These are phyloP conservation scores for Drosophila macrospina DNA, from an alignment of 2,888 invertebrate species.

Conservation along the genomic window DNA sequence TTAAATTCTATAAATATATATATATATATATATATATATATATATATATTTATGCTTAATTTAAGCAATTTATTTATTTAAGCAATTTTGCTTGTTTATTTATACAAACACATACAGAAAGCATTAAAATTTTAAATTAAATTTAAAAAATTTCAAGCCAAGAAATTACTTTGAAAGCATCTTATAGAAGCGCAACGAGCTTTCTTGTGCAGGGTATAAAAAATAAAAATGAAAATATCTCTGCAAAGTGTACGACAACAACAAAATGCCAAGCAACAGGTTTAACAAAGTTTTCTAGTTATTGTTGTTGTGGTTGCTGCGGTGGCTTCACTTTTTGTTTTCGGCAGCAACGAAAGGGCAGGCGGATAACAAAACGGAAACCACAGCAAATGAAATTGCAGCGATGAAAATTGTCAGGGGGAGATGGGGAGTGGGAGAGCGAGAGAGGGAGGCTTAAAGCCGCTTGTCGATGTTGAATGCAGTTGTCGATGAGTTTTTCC, in stretches of 20 bases:
- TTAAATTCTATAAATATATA: too few species aligned
- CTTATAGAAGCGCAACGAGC: background rate
- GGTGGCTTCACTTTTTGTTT: constrained; percentile 31
- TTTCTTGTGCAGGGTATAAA: constrained; percentile 26
- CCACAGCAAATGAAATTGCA: constrained; percentile 39
- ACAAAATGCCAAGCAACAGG: constrained; percentile 54
- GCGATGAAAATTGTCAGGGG: constrained; percentile 26
- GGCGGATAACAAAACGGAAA: constrained; percentile 49
- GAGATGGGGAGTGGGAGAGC: too few species aligned
- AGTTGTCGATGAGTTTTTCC: constrained; percentile 47
- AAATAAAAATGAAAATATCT: constrained; percentile 29
- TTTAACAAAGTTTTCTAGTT: constrained; percentile 34
- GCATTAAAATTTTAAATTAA: too few species aligned
- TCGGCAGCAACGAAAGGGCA: constrained; percentile 49
- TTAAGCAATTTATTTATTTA: too few species aligned
- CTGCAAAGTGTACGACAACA: constrained; percentile 12
- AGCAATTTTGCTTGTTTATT: too few species aligned
- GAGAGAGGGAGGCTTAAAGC: background rate
- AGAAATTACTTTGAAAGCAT: background rate
- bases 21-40: too few species aligned
- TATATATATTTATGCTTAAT: too few species aligned
- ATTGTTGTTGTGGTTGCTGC: constrained; percentile 26
- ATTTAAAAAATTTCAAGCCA: background rate
- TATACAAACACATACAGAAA: too few species aligned
- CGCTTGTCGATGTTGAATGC: constrained; percentile 6